Base-by-base conservation (phyloP, 2,888 invertebrate genomes). In the Apodemia duryi region DNA sequence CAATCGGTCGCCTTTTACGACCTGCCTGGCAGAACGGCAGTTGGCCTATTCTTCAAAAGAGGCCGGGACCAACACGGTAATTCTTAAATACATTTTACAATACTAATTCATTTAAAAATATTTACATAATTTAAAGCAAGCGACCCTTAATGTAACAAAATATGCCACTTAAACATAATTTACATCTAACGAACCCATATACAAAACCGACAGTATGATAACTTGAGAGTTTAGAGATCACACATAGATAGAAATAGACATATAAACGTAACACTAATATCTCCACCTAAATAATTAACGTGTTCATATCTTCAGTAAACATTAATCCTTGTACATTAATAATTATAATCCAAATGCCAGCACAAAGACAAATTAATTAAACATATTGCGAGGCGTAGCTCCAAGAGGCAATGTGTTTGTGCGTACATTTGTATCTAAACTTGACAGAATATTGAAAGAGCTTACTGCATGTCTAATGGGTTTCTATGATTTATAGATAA, bases 311-410 rank as follows among this genome's bases (percentile, higher is more conserved):
- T 54, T 54, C 29, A 54, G 28, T 29, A 54, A 29, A 57, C 57
- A 57, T 57, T 57, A 57, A 57, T 57, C 57, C 57, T 57, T 32
- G 57, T 57, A 57, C 57, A 57, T 57, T 57, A 57, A 29, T 28
- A 29, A 32, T 57, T 57, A 57, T 54, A 54, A 35, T 51, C 46
- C 49, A 43, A 6, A 57, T 28, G 43, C 61, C 61, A 52, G 61
- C 62, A 65, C 63, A 46, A 67, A 65, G 60, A 52, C 66, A 63
- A 65, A 70, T 70, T 68, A 70, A 67, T 70, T 68, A 63, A 70
- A 68, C 70, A 64, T 67, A 65, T 62, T 29, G 54, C 38, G 49
- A 29, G 54, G 13, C 54, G 54, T 11, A 60, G 57, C 32, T 51
- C 49, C 57, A 60, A 57, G 32, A 11, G 29, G 21, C 52, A 10